Evolutionary conservation across 2,797 vertebrate genomes (phyloP), one percentile per base, ranked within the genome.

Genomic region (Tachyglossus aculeatus): DNA sequence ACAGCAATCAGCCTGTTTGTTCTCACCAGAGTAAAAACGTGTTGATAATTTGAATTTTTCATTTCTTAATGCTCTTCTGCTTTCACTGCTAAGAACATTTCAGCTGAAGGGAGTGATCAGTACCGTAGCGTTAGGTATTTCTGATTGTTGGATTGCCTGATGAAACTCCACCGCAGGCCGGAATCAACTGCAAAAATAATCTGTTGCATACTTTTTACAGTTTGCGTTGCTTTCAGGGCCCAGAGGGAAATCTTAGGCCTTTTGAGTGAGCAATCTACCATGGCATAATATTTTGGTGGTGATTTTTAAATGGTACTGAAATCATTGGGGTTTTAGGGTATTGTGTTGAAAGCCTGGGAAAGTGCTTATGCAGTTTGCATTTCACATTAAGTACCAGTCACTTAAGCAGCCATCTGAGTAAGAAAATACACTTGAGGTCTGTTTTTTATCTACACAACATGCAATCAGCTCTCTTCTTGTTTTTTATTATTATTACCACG

Each of bases 401-500:
- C 57, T 86, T 58, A 66, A 71, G 38, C 59, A 39, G 40, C 71
- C 53, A 34, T 70, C n/a, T 44, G 22, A 39, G 19, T 64, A 22
- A 53, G 51, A 44, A 50, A 61, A 70, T 27, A 44, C 50, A 34
- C 50, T 74, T 32, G 69, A 81, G 78, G 51, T 77, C 44, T 76
- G 74, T 24, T 36, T 52, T 54, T 45, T 63, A 60, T 68, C 64
- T 83, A 65, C 21, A 78, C 53, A 29, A 67, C 12, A 7, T 51
- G 25, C 65, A 67, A 74, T 59, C 57, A 71, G 18, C 4, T 68
- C 74, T 48, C 25, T 54, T 18, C 50, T 81, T 56, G 60, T 82
- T 87, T 84, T 43, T 76, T 77, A 54, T 76, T 84, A 45, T 76
- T 77, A 54, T 76, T 64, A 80, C 48, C 82, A 78, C 67, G 69